Base-by-base conservation (phyloP, 2,797 vertebrate genomes). In the Myripristis murdjan region DNA sequence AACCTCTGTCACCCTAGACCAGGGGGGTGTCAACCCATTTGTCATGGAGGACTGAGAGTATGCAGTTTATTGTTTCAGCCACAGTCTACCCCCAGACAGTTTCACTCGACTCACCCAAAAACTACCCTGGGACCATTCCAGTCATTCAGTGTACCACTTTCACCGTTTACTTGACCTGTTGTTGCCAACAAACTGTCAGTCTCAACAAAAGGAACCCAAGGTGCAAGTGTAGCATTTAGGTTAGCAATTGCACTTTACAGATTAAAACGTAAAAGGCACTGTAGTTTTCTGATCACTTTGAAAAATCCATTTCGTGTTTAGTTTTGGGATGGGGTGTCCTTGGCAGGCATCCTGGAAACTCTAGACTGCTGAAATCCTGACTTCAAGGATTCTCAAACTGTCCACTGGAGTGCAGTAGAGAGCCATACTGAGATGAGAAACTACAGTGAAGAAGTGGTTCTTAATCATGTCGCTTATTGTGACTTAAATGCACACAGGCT, bases 1-100 rank as follows among this genome's bases (percentile, higher is more conserved):
- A 73, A 80, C 69, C 74, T 81, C 64, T 74, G 79, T 81, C 80
- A 82, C 76, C 78, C 23, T 1, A 2, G 62, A 73, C 65, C 28
- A 31, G 28, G 28, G 28, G 5, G 28, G 2, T 31, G 28, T 31
- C 28, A 31, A 31, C 5, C 5, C 1, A 6, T 5, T 1, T 31
- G 28, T 31, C 28, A 31, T 5, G 28, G 7, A 31, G 28, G 28
- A 6, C 28, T 31, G 28, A 31, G 7, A 31, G 28, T 31, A 31
- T 31, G 28, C 28, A 31, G 28, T 4, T 31, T 31, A 31, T 31
- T 31, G 28, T 31, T 31, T 6, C 28, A 31, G 28, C 28, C 28
- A 31, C 1, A 31, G 28, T 31, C 28, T 7, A 5, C 28, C 5
- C n/a, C 1, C 28, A 31, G 28, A 31, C 7, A 4, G 7, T 31